These are phyloP conservation scores for Morus bassanus DNA, from an alignment of 2,797 vertebrate genomes.

Conservation along the genomic window DNA sequence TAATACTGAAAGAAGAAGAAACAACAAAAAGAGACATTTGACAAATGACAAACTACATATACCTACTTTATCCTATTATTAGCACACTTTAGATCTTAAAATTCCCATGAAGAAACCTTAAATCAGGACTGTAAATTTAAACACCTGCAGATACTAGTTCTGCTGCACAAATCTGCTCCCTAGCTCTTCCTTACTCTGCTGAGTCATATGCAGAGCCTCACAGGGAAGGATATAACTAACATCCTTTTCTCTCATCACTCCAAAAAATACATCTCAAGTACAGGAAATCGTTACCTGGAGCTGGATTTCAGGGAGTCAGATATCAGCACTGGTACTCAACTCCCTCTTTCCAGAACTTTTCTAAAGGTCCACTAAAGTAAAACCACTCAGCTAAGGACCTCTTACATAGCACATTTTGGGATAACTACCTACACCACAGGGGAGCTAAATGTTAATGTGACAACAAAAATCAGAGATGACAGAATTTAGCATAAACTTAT, in stretches of 20 bases:
- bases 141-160: neutral
- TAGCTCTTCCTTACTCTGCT: neutral
- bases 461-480: neutral
- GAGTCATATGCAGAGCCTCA: neutral
- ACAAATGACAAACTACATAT: neutral
- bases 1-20: conserved; percentile 19
- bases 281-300: neutral
- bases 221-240: neutral
- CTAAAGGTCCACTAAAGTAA: neutral
- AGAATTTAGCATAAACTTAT: neutral
- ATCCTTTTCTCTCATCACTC: neutral
- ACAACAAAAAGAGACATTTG: neutral
- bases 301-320: neutral
- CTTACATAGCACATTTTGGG: neutral
- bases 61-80: neutral
- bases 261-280: neutral
- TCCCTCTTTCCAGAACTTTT: neutral
- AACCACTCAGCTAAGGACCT: neutral
- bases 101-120: neutral
- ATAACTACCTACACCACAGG: neutral
- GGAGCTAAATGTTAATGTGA: neutral
- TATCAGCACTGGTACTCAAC: neutral
- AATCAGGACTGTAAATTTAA: neutral
- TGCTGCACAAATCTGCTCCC: neutral
- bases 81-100: neutral